Evolutionary conservation across 2,113 vertebrate genomes (phyloP), one percentile per base, ranked within the genome.

Genomic region (Melierax canorus): DNA sequence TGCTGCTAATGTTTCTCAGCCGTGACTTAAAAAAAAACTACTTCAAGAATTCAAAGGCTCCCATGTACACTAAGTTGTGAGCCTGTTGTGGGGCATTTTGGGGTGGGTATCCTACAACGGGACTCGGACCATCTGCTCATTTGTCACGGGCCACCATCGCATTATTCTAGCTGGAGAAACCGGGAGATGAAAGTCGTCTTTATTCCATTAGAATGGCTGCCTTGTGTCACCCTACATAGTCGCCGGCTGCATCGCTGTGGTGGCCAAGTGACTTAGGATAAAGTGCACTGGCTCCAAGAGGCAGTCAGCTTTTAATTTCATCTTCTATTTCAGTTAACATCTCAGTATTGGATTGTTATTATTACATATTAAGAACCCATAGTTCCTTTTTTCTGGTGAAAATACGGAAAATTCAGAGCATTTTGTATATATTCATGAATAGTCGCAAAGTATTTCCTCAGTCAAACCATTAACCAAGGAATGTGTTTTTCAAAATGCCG

Each of bases 151-250:
- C 76, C 79, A 72, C 76, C 53, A 51, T 58, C 5, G 43, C 71
- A 6, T 59, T 88, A 38, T 92, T 95, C 74, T 48, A 51, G 77
- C 88, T 87, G 80, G 91, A 78, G 94, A 48, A 88, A 94, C 39
- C 38, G 11, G 0, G 92, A 39, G 91, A 88, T 97, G 76, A 91
- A 97, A 94, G 83, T 89, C 17, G 13, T 81, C 91, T 91, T 96
- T 95, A 92, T 96, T 46, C 76, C 15, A 1, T 24, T 45, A 95
- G 93, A 92, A 97, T 81, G 84, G 72, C 88, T 84, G 83, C 95
- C 89, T 94, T 95, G 95, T 94, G 89, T 68, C 66, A 62, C 63
- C 71, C 80, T 48, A 3, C 46, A 36, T 51, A 66, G 83, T 56
- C 3, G 1, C 75, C 0, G 73, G 26, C 92, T 91, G 80, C 86